These are phyloP conservation scores for Zapus hudsonius DNA, from an alignment of 2,113 vertebrate genomes.

Conservation along the genomic window DNA sequence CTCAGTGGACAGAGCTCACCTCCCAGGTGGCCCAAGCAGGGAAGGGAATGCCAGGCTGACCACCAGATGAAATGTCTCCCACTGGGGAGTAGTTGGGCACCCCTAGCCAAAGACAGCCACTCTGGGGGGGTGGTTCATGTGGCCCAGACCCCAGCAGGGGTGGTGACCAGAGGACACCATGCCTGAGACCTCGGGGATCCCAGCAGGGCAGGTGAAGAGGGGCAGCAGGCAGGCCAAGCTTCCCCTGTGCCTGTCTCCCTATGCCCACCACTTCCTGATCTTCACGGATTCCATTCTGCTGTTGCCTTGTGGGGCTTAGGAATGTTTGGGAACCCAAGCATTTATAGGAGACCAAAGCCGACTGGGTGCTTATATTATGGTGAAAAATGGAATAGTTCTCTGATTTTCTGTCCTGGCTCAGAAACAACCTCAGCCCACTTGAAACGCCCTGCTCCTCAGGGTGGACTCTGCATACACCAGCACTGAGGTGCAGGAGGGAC, in stretches of 20 bases:
- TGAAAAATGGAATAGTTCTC: too few relatives aligned
- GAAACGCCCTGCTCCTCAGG: neutral
- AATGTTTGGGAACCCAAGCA: neutral
- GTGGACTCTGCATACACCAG: neutral
- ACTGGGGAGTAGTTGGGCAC: neutral
- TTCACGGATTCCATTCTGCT: neutral
- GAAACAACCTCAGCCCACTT: neutral
- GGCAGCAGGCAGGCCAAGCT: fast-evolving
- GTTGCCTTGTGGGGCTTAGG: neutral
- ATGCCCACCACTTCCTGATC: neutral
- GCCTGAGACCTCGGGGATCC: neutral
- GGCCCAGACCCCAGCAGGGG: neutral
- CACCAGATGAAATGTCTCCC: neutral
- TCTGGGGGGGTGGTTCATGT: neutral
- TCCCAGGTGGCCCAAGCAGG: neutral
- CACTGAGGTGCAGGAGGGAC: neutral
- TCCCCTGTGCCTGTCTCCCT: too few relatives aligned
- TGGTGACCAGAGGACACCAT: too few relatives aligned
- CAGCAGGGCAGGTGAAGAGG: fast-evolving
- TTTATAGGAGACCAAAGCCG: too few relatives aligned
- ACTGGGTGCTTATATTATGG: neutral
- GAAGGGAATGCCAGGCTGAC: too few relatives aligned
- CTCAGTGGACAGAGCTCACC: too few relatives aligned
- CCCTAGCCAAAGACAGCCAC: neutral
- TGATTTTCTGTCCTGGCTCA: neutral